phyloP scores from a whole-genome alignment of 2,113 vertebrate genomes.

The Malurus elegans region DNA sequence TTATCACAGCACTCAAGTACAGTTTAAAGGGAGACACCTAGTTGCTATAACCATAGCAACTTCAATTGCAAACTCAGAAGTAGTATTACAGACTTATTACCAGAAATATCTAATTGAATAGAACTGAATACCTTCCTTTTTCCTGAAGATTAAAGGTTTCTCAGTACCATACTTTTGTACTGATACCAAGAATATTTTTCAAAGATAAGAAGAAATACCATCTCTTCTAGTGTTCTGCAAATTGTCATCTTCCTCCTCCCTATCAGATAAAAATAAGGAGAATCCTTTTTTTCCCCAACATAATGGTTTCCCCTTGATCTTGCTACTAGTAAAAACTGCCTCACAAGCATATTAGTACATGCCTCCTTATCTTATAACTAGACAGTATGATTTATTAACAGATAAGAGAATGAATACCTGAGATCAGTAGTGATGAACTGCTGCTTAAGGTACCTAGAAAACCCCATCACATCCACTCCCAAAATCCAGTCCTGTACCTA shows the following conservation, averaged over 20 bases:
- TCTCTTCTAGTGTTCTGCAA: background rate
- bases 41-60: background rate
- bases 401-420: background rate
- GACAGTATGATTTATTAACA: background rate
- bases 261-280: background rate
- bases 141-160: background rate
- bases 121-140: background rate
- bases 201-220: background rate
- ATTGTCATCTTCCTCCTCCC: background rate
- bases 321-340: background rate
- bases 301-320: background rate
- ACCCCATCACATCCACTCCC: background rate
- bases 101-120: background rate
- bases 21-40: background rate
- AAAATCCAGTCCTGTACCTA: background rate
- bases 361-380: background rate
- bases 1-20: background rate
- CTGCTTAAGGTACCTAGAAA: background rate
- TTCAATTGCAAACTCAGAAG: background rate
- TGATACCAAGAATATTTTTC: background rate
- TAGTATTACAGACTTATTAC: background rate
- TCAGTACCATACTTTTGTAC: background rate
- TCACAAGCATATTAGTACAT: background rate
- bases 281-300: background rate
- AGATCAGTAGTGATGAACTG: background rate